These are phyloP conservation scores for Silvanus unidentatus DNA, from an alignment of 2,888 invertebrate species.

Conservation along the genomic window DNA sequence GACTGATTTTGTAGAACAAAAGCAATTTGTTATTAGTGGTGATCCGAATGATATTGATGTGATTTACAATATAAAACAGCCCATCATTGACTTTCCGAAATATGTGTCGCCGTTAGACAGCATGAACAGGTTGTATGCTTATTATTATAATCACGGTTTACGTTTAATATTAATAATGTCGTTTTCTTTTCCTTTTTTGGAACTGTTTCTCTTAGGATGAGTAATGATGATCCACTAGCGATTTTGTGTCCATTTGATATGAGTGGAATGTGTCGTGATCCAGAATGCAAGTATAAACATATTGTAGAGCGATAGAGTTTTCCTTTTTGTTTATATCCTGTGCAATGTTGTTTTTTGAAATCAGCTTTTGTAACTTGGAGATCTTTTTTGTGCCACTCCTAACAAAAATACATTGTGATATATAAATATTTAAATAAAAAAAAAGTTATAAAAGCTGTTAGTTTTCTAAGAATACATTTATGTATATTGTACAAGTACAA, in stretches of 20 bases:
- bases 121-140: slow-evolving; percentile 26
- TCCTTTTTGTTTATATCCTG: background rate
- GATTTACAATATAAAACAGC: slow-evolving; percentile 9
- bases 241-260: slow-evolving; percentile 43
- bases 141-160: slow-evolving; percentile 1
- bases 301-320: background rate
- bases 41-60: slow-evolving; percentile 32
- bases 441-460: slow-evolving; percentile 1
- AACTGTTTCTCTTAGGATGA: slow-evolving; percentile 17
- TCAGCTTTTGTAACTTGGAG: background rate
- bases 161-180: background rate
- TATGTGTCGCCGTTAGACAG: slow-evolving; percentile 40
- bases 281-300: slow-evolving; percentile 41
- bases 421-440: background rate
- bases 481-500: background rate
- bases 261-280: slow-evolving; percentile 40
- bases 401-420: background rate
- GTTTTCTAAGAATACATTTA: background rate
- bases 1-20: background rate
- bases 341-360: background rate
- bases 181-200: background rate
- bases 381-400: background rate
- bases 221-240: slow-evolving; percentile 34
- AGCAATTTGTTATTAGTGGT: background rate
- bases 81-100: slow-evolving; percentile 21